Conservation (phyloP, 2,888 invertebrate genomes). For the Tryphoninae sp. region DNA sequence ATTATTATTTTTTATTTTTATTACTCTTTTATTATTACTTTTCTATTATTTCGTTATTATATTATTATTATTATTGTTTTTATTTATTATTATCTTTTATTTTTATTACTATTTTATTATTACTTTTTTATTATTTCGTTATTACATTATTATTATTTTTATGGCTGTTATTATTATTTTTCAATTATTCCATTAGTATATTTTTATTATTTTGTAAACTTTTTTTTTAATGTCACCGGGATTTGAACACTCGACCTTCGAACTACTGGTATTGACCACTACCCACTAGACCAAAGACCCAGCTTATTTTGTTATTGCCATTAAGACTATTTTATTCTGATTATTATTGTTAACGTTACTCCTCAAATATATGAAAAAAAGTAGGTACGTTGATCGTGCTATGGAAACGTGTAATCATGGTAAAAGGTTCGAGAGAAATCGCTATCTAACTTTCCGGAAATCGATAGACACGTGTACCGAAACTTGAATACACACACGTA, state of each 20-base stretch:
- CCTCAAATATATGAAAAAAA: background rate
- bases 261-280: no score
- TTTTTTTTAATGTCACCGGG: background rate
- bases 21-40: no score
- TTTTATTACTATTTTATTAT: no score
- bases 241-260: background rate
- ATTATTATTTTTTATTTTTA: no score
- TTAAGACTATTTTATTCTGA: no score
- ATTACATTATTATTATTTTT: background rate
- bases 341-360: background rate
- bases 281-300: no score
- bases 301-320: no score
- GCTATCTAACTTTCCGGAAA: conserved; percentile 42
- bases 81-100: no score
- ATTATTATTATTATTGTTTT: no score
- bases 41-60: no score
- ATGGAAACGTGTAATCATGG: background rate
- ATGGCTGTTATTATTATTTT: no score
- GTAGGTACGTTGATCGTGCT: background rate
- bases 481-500: background rate
- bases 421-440: conserved; percentile 13
- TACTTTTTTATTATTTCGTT: background rate
- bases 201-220: background rate
- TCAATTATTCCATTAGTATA: background rate
- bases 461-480: conserved; percentile 30